phyloP scores from a whole-genome alignment of 2,113 vertebrate species.

The Phaethornis superciliosus region DNA sequence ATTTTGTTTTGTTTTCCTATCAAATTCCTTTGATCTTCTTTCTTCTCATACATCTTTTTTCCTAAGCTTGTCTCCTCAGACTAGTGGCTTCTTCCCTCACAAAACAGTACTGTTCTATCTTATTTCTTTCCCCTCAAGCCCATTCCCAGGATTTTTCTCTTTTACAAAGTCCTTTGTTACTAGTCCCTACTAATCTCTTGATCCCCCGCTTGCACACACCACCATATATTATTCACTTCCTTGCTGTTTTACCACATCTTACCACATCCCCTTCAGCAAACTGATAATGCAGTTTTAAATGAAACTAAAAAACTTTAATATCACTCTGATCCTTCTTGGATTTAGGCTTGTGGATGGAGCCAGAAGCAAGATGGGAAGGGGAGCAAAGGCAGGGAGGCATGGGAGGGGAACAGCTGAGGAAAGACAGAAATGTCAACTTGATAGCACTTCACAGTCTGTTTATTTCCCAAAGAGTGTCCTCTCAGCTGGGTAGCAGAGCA shows the following conservation, averaged over 20 bases:
- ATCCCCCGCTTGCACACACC: not conserved
- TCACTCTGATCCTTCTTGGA: not conserved
- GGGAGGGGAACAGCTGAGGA: not conserved
- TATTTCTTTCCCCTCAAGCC: not conserved
- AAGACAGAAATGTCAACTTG: conserved; percentile 23
- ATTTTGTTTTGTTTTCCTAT: not conserved
- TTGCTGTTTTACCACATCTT: conserved; percentile 26
- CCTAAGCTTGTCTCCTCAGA: not conserved
- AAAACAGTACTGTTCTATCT: not conserved
- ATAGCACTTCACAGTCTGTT: conserved; percentile 32
- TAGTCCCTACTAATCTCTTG: conserved; percentile 1
- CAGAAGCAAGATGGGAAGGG: not conserved
- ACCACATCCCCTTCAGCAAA: conserved; percentile 9
- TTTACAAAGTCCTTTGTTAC: conserved; percentile 26
- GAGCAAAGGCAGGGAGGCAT: not conserved
- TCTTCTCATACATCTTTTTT: not conserved
- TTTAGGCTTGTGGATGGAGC: not conserved
- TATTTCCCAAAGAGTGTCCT: conserved; percentile 17
- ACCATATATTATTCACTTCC: not conserved
- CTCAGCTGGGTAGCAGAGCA: conserved; percentile 41
- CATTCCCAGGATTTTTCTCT: conserved; percentile 1
- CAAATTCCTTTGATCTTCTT: not conserved
- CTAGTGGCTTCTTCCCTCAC: not conserved
- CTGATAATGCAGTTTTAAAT: conserved; percentile 13
- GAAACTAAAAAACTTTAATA: conserved; percentile 29